Evolutionary conservation across 2,888 invertebrate species (phyloP), one percentile per base, ranked within the genome.

Genomic region (Tribolium freemani): DNA sequence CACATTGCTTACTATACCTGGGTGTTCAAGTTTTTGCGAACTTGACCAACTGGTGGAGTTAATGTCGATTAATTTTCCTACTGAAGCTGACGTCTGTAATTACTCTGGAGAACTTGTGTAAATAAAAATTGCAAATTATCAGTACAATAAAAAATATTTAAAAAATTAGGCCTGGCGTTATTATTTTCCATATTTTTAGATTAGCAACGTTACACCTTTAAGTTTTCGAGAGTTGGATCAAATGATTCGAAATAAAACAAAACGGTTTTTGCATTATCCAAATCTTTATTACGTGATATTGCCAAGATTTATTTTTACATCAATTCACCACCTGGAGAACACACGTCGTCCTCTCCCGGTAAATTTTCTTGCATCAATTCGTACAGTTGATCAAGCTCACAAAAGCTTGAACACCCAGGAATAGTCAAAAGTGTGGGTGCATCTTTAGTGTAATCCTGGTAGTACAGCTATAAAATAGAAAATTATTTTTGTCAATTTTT

Each of bases 331-430:
- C 16, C 10, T 10, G 26, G 30, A 38, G 11, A 38, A 20, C 66
- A 67, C 2, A 63, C 50, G 45, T 72, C 63, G 5, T 46, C 10
- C 8, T 61, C 38, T n/a, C 26, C 20, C 5, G 72, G 72, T 9
- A 72, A 45, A 61, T 10, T 46, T 21, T 63, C 61, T 38, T 54
- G 2, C 10, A 72, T 44, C 26, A 72, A 38, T 5, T 57, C 54
- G n/a, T 30, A 38, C 1, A 72, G 11, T 10, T 48, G 30, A 1
- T 57, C 63, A 10, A 72, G 46, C 20, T 9, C 8, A 26, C 72
- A 72, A 45, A 72, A 63, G 9, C 38, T 56, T 3, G 10, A 10
- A 44, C 72, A 72, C 8, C 68, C 68, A 10, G 72, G 68, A 48
- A 72, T 72, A 5, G 38, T 64, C 16, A 69, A 58, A 4, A 58